These are phyloP conservation scores for Andinoacara biseriatus DNA, from an alignment of 2,113 vertebrate species.

Conservation along the genomic window DNA sequence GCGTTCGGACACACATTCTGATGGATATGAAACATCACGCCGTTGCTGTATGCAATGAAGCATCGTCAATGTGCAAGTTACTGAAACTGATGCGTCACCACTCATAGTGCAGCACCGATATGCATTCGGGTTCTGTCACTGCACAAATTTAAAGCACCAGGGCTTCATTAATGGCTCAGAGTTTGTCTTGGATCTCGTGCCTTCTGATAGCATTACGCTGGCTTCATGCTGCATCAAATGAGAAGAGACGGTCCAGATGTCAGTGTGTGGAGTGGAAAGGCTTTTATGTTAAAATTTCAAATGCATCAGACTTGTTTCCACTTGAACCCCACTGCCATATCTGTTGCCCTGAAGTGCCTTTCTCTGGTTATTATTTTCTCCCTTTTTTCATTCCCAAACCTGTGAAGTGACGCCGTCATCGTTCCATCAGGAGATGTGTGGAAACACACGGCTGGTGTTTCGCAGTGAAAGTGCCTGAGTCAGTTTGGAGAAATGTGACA, in stretches of 20 bases:
- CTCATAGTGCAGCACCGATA: not conserved
- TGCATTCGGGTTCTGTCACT: not conserved
- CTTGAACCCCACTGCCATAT: conserved; percentile 57
- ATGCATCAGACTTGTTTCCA: conserved; percentile 32
- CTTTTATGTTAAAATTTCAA: not conserved
- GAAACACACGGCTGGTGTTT: not conserved
- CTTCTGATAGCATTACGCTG: conserved; percentile 19
- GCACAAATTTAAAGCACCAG: not conserved
- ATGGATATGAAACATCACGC: not conserved
- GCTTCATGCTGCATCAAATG: conserved; percentile 9
- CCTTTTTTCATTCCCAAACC: not conserved
- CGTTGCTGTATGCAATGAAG: not conserved
- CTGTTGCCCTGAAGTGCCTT: conserved; percentile 73
- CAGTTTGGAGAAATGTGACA: conserved; percentile 15
- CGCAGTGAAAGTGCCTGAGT: conserved; percentile 41
- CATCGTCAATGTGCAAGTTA: not conserved
- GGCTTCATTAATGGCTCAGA: not conserved
- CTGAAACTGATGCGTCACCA: not conserved
- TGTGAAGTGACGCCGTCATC: conserved; percentile 9
- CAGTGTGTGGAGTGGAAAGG: not conserved
- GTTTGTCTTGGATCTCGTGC: conserved; percentile 5
- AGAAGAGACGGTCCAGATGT: not conserved
- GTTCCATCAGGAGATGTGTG: conserved; percentile 8
- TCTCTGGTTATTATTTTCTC: not conserved
- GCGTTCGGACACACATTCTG: not conserved